These are phyloP conservation scores for Pollachius pollachius DNA, from an alignment of 2,113 vertebrate genomes.

Conservation along the genomic window DNA sequence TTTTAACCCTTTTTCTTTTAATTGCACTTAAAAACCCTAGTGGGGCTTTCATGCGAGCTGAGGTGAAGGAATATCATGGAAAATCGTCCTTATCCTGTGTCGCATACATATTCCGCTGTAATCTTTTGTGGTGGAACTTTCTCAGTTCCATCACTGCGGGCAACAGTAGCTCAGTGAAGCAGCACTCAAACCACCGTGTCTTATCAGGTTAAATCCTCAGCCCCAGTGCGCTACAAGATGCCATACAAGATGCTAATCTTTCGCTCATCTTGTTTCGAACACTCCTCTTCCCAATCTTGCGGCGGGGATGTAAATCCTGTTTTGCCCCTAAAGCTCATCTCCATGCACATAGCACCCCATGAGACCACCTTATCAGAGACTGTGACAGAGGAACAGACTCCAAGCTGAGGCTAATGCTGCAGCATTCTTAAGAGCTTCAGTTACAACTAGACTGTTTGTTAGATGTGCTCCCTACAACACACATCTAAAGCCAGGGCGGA, in stretches of 20 bases:
- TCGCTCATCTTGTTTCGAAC: constrained; percentile 37
- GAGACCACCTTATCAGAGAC: constrained; percentile 47
- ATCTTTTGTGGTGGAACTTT: too few relatives aligned
- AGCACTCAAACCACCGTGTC: constrained; percentile 20
- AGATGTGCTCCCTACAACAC: too few relatives aligned
- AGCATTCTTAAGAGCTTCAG: too few relatives aligned
- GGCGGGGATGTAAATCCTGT: constrained; percentile 63
- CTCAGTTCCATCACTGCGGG: background rate
- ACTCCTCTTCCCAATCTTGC: constrained; percentile 43
- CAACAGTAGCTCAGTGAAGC: background rate
- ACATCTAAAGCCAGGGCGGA: too few relatives aligned
- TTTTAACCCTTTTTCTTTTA: too few relatives aligned
- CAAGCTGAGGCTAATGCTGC: too few relatives aligned
- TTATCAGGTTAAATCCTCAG: constrained; percentile 38
- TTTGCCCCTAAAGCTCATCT: constrained; percentile 39
- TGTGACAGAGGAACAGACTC: background rate
- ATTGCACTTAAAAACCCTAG: too few relatives aligned
- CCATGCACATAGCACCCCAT: constrained; percentile 43
- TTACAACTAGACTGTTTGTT: too few relatives aligned
- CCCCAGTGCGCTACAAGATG: constrained; percentile 17
- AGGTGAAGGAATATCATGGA: too few relatives aligned
- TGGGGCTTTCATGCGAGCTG: too few relatives aligned
- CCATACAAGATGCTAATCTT: constrained; percentile 46
- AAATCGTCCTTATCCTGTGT: too few relatives aligned
- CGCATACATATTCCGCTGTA: too few relatives aligned